These are phyloP conservation scores for Cricetomys ansorgei DNA, from an alignment of 2,113 vertebrate species.

Conservation along the genomic window DNA sequence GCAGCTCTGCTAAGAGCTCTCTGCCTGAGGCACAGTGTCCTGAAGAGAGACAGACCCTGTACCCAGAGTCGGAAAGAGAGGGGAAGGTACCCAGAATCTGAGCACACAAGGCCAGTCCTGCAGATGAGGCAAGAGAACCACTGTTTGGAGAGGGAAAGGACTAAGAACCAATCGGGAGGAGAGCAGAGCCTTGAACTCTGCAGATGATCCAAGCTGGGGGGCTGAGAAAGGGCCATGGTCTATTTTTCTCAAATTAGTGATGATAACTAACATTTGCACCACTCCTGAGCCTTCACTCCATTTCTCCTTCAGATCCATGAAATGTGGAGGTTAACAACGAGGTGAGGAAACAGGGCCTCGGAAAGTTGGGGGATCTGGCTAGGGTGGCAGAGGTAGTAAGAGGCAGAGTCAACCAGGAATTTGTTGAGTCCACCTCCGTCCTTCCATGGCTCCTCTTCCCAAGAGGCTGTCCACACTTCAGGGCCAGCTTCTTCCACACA, in stretches of 20 bases:
- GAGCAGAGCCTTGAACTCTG: not conserved
- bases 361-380: not conserved
- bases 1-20: not conserved
- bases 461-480: not conserved
- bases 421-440: not conserved
- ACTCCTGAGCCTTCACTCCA: not conserved
- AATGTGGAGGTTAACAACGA: no score
- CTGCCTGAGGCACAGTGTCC: fast-evolving
- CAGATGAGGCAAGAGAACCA: not conserved
- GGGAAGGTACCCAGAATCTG: not conserved
- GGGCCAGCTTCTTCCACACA: not conserved
- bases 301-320: not conserved
- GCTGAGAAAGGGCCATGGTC: not conserved
- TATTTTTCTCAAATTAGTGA: not conserved
- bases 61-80: not conserved
- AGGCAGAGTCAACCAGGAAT: not conserved
- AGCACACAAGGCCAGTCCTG: not conserved
- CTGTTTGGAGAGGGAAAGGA: not conserved
- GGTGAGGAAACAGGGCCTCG: not conserved
- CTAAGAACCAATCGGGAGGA: not conserved
- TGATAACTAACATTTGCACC: not conserved
- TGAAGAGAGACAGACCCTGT: fast-evolving
- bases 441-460: not conserved
- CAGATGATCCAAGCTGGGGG: not conserved
- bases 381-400: not conserved